Evolutionary conservation across 2,888 invertebrate genomes (phyloP), one percentile per base, ranked within the genome.

Genomic region (Cheilosia grossa): DNA sequence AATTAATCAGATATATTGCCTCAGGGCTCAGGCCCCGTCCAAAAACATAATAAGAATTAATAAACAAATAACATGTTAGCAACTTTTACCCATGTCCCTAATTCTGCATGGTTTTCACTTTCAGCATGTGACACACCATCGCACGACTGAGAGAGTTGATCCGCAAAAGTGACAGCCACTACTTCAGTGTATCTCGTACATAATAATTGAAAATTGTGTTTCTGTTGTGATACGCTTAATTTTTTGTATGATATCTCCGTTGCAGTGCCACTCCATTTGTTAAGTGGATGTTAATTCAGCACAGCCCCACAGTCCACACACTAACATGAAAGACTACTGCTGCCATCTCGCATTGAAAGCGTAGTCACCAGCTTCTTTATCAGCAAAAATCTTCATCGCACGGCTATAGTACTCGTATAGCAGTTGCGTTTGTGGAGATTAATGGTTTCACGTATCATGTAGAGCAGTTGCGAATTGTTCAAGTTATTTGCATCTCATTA

Each of bases 401-500:
- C 58, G 44, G 15, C 24, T 21, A 9, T n/a, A n/a, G 2, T n/a
- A 42, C 5, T 4, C 24, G 9, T 17, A 17, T 17, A 47, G 37
- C 37, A 13, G 51, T 15, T 51, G 51, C 24, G 24, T n/a, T 44
- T 58, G 58, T 51, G 49, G 59, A 67, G 51, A 37, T 33, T 51
- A 56, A 74, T 54, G 61, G 21, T 56, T 58, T 63, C 64, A 64
- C 53, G 53, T 53, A 30, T 74, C 67, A 77, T 75, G 63, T 66
- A 40, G 54, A 78, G 72, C 54, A 42, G 61, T 56, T 74, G 80
- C 64, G 74, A 70, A 74, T 83, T 83, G 66, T 74, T 80, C 80
- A 83, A 74, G 80, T 80, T 80, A 74, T 80, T 83, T 83, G 83
- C 83, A 80, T 83, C 83, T 79, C 80, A 79, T 83, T 83, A 80